A percentile compares a stretch with the other conserved stretches of the same genome.
phyloP scores from a whole-genome alignment of 2,797 vertebrate genomes.

The Lutjanus campechanus region DNA sequence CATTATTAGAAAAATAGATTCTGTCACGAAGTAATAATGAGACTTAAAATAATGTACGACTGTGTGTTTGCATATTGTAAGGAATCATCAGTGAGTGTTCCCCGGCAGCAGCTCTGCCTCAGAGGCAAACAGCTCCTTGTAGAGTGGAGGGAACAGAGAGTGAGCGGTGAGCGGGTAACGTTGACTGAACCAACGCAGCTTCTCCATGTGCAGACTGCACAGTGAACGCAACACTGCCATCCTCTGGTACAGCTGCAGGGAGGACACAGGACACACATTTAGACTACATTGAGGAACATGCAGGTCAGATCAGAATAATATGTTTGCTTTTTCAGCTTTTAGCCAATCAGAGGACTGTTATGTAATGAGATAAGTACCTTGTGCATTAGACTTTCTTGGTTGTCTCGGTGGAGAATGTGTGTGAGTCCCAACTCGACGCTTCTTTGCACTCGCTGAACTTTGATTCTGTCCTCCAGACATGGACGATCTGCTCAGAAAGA shows the following conservation, averaged over 20 bases:
- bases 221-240: conserved; percentile 82
- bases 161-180: conserved; percentile 83
- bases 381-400: conserved; percentile 88
- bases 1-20: conserved; percentile 83
- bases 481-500: conserved; percentile 86
- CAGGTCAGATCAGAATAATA: not conserved
- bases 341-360: not conserved
- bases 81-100: conserved; percentile 69
- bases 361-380: conserved; percentile 83
- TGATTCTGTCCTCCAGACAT: conserved; percentile 90
- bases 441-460: conserved; percentile 89
- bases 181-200: conserved; percentile 86
- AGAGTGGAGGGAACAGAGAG: conserved; percentile 90
- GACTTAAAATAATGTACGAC: conserved; percentile 36
- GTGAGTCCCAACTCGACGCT: conserved; percentile 89
- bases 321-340: not conserved
- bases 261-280: conserved; percentile 30
- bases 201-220: conserved; percentile 87
- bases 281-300: not conserved
- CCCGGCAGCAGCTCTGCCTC: conserved; percentile 84
- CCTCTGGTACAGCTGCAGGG: conserved; percentile 84
- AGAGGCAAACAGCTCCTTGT: conserved; percentile 92
- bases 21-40: conserved; percentile 56
- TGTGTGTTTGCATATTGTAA: conserved; percentile 8
- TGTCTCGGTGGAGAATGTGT: conserved; percentile 89